Base-by-base conservation (phyloP, 2,797 vertebrate species). In the Propithecus deckenii region DNA sequence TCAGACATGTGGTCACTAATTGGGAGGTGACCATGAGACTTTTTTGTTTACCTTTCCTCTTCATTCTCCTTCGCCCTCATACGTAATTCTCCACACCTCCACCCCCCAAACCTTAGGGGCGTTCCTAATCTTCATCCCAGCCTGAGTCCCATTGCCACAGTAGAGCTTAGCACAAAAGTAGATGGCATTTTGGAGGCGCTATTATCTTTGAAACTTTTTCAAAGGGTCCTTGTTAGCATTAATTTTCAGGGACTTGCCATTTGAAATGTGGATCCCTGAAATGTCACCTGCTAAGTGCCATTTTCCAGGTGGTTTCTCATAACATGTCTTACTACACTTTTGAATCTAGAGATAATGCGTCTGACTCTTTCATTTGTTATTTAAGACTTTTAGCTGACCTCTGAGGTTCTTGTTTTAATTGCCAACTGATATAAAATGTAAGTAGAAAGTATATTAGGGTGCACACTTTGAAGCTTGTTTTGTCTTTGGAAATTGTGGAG, bases 371-470 rank as follows among this genome's bases (percentile, higher is more conserved):
- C 32, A 74, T 96, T 97, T 30, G 71, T 91, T 95, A 61, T 89
- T 94, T 89, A 89, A 92, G 91, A 97, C 96, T 96, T 91, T 93
- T 97, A 96, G 97, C 96, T 94, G 95, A 97, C 96, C 91, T 79
- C 94, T 79, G 61, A 91, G 86, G 83, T 97, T 96, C 91, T 95
- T 96, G 76, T 94, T 89, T 97, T 87, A 94, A 93, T 97, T 92
- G 89, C 94, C 59, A 81, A 61, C 48, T 23, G 79, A 91, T 96
- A 96, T 72, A 95, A 97, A 92, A 93, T 87, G 55, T 79, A 94
- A 94, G 91, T 87, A 80, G 86, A 92, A 97, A 96, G 72, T 55
- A 69, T 80, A 79, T 93, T 89, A 43, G n/a, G 84, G 61, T 95
- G 55, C 72, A 79, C 87, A 93, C 84, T 83, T 84, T 25, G 61